phyloP scores from a whole-genome alignment of 2,888 invertebrate species.

The Ophion costatus region DNA sequence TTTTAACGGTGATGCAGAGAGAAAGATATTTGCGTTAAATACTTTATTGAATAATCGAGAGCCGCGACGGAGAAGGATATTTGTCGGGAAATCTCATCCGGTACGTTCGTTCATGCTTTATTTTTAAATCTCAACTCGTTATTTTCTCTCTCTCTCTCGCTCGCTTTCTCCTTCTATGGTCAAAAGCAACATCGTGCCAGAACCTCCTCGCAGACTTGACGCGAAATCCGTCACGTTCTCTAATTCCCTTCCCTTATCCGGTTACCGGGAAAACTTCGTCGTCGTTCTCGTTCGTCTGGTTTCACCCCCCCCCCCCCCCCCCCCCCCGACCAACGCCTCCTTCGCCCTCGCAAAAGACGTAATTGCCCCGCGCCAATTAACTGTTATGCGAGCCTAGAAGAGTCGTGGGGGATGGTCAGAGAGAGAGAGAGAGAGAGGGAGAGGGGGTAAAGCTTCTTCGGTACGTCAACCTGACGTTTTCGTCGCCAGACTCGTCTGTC shows the following conservation, averaged over 20 bases:
- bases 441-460: conserved; percentile 53
- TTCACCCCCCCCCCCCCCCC: conserved; percentile 28
- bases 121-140: background rate
- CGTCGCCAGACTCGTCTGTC: conserved; percentile 34
- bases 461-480: conserved; percentile 69
- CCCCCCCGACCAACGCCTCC: no score
- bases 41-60: conserved; percentile 24
- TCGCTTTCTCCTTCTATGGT: background rate
- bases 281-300: conserved; percentile 63
- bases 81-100: no score
- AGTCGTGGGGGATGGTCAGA: background rate
- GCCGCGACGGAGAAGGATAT: no score
- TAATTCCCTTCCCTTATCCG: conserved; percentile 41
- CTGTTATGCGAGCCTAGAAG: conserved; percentile 65
- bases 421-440: conserved; percentile 1
- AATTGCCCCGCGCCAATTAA: conserved; percentile 76
- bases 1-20: background rate
- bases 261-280: conserved; percentile 28
- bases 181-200: conserved; percentile 7
- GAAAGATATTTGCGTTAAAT: background rate
- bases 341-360: conserved; percentile 71
- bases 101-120: no score
- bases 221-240: conserved; percentile 41
- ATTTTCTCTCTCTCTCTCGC: background rate
- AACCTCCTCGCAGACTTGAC: conserved; percentile 18